A percentile compares a stretch with the other conserved stretches of the same genome.
Evolutionary conservation across 35 echinoderm and acorn worm genomes (phyloP).

Genomic region (Strongylocentrotus purpuratus): DNA sequence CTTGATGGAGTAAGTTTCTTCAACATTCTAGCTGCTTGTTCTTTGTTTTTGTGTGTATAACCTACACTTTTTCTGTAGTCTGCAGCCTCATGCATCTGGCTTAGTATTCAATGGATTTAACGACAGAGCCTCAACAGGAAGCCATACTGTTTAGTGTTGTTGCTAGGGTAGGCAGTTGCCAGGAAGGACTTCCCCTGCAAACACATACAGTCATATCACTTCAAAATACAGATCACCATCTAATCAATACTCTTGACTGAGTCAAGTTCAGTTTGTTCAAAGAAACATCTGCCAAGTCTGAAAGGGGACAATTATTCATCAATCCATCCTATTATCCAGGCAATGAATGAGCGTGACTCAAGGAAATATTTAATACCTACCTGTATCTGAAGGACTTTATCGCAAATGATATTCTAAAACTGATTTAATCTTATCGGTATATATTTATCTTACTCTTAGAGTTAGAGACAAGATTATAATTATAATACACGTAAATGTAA

Average conservation of each 20-base stretch:
- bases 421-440: too few species aligned
- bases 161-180: not conserved
- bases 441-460: too few species aligned
- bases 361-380: not conserved
- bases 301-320: not conserved
- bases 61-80: not conserved
- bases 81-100: not conserved
- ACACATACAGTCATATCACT: not conserved
- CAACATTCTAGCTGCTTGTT: too few species aligned
- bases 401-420: not conserved
- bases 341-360: not conserved
- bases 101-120: not conserved
- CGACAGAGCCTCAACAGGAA: not conserved
- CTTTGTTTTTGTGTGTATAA: too few species aligned
- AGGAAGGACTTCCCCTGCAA: not conserved
- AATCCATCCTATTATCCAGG: not conserved
- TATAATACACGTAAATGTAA: too few species aligned
- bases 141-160: not conserved
- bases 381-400: not conserved
- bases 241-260: not conserved
- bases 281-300: not conserved
- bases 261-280: not conserved
- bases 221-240: not conserved
- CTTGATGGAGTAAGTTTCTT: too few species aligned
- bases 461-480: too few species aligned